Evolutionary conservation across 2,113 vertebrate species (phyloP), one percentile per base, ranked within the genome.

Genomic region (Rousettus leschenaultii): DNA sequence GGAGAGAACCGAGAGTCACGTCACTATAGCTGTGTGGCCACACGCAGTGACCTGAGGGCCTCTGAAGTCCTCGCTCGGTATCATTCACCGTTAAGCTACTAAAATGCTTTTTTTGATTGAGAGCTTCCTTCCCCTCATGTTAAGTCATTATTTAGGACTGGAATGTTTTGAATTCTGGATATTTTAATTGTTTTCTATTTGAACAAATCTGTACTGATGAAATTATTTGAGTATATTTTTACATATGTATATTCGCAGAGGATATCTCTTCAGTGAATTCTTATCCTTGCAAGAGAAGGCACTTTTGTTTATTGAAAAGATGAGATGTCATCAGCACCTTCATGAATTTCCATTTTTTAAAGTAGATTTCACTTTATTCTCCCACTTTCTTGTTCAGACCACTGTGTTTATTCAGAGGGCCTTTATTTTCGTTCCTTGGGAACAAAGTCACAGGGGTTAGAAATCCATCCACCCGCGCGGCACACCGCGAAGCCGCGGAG

Each of bases 221-320:
- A 89, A 86, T 87, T 78, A 83, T 65, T 65, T 89, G 24, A 53
- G 65, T 53, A 19, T 83, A 48, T 87, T 38, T 91, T 93, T 77
- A 30, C 38, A 91, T n/a, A 51, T 45, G 16, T 18, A 75, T 71
- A 66, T 55, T 70, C 48, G 83, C 26, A 80, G 57, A 70, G 2
- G 45, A 1, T 68, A 15, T 45, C 57, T 55, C 12, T 57, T 84
- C 21, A 94, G 26, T 26, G 89, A 93, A 95, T 84, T 30, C 7
- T 53, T 1, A 59, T 88, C 90, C 48, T 77, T 18, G 77, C 66
- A 61, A 77, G 53, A 89, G 79, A 94, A 97, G 59, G 38, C 66
- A 26, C 6, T 90, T 94, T 65, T 45, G 19, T 73, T 63, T 92
- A 21, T 77, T 68, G 21, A 30, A 82, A 57, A 38, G 12, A 8